These are phyloP conservation scores for Sarcophaga bullata DNA, from an alignment of 1,140 invertebrate species.

Conservation along the genomic window DNA sequence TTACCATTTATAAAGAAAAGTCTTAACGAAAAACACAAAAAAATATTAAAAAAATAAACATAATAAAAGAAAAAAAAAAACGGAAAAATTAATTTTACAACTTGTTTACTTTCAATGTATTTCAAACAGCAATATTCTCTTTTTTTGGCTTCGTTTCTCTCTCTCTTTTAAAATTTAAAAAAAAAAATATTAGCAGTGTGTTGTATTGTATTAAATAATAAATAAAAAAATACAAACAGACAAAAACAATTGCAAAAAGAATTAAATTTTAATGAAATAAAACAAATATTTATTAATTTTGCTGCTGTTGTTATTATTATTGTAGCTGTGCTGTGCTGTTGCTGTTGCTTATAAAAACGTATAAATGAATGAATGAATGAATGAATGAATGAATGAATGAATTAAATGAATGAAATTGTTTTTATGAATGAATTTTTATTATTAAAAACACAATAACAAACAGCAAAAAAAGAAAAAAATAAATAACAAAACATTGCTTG, in stretches of 20 bases:
- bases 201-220: slow-evolving; percentile 6
- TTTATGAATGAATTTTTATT: slow-evolving; percentile 38
- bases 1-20: background rate
- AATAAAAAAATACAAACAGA: background rate
- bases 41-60: background rate
- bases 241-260: background rate
- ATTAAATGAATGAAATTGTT: background rate
- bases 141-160: background rate
- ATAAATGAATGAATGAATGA: slow-evolving; percentile 8
- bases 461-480: slow-evolving; percentile 2
- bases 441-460: background rate
- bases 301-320: background rate
- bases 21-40: background rate
- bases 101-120: background rate
- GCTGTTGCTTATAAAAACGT: background rate
- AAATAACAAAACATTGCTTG: slow-evolving; percentile 13
- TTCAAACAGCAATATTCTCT: slow-evolving; percentile 1
- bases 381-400: background rate
- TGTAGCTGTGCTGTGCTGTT: background rate
- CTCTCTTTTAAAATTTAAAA: no score
- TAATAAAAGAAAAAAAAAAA: background rate
- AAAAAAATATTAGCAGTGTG: no score
- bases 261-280: background rate
- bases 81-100: background rate
- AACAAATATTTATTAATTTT: slow-evolving; percentile 5